Base-by-base conservation (phyloP, 2,113 vertebrate genomes). In the Romanogobio albipinnatus region DNA sequence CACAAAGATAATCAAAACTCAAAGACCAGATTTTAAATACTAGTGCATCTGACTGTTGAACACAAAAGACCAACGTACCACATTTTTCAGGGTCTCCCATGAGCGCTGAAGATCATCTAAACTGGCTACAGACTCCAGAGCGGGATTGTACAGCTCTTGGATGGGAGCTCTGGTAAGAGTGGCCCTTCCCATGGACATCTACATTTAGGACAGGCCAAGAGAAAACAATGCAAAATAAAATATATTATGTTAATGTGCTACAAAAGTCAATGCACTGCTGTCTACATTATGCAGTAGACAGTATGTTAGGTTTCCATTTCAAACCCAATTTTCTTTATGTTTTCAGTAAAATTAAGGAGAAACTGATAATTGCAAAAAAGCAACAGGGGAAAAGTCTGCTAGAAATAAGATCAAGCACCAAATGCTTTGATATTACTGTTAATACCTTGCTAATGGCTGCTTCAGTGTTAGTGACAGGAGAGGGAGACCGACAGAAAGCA, bases 41-140 rank as follows among this genome's bases (percentile, higher is more conserved):
- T 14, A 14, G 13, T 26, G 19, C 74, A 53, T 74, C 47, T 70
- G n/a, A 58, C 4, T 71, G 19, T 11, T 77, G 14, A 45, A 9
- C 1, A 43, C 4, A 29, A 82, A 26, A 39, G 17, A 76, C 14
- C 22, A 36, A 91, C 95, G 76, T 94, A 99, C 98, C 95, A 99
- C 98, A 45, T 98, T 98, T 93, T 99, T 98, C n/a, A 99, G 92
- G 11, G 97, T 99, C 93, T 99, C 98, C 98, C 98, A 99, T 47
- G 98, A 99, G 78, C 96, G 97, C 88, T 99, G 98, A 85, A 99
- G 93, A 86, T 98, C 97, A 9, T 98, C 96, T 89, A 99, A 39
- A 73, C 97, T 98, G 15, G 97, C 94, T 53, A 96, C 90, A 43
- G 94, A 92, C 11, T 93, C 93, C 90, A 97, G 96, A 87, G 98